phyloP scores from a whole-genome alignment of 2,113 vertebrate species.

The Melanostigma gelatinosum region DNA sequence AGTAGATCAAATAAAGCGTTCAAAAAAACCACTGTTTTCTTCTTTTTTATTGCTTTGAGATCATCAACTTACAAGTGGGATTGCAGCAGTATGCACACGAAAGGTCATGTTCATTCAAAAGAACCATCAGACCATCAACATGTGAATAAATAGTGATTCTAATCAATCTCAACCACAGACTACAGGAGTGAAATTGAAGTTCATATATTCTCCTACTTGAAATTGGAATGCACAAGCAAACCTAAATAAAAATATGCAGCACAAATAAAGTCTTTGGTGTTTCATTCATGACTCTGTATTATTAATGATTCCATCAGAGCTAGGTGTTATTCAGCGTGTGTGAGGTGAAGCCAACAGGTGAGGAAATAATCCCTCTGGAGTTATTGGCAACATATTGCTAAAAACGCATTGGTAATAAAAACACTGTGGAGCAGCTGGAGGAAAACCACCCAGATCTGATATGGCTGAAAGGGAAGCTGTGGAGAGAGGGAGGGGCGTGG shows the following conservation, averaged over 20 bases:
- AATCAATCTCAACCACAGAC: not conserved
- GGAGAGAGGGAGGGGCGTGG: constrained; percentile 19
- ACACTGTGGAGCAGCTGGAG: constrained; percentile 21
- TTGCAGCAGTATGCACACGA: not conserved
- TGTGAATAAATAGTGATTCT: constrained; percentile 1
- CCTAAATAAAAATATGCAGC: not conserved
- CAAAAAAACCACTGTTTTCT: not conserved
- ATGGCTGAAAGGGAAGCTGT: constrained; percentile 34
- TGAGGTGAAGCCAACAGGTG: constrained; percentile 44
- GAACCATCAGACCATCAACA: not conserved
- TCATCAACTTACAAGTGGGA: not conserved
- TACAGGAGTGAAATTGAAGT: not conserved
- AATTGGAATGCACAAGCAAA: constrained; percentile 17
- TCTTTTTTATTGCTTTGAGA: constrained; percentile 26
- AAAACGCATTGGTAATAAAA: constrained; percentile 40
- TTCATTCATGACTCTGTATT: constrained; percentile 8
- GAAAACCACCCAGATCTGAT: constrained; percentile 55
- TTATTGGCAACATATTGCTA: constrained; percentile 31
- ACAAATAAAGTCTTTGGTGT: constrained; percentile 23
- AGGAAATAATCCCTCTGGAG: constrained; percentile 32
- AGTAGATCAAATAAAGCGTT: not conserved
- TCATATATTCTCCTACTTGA: not conserved
- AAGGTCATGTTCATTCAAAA: not conserved
- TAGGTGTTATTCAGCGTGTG: constrained; percentile 43
- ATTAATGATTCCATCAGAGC: constrained; percentile 27